phyloP scores from a whole-genome alignment of 2,888 invertebrate species.

The Bimastos eiseni region DNA sequence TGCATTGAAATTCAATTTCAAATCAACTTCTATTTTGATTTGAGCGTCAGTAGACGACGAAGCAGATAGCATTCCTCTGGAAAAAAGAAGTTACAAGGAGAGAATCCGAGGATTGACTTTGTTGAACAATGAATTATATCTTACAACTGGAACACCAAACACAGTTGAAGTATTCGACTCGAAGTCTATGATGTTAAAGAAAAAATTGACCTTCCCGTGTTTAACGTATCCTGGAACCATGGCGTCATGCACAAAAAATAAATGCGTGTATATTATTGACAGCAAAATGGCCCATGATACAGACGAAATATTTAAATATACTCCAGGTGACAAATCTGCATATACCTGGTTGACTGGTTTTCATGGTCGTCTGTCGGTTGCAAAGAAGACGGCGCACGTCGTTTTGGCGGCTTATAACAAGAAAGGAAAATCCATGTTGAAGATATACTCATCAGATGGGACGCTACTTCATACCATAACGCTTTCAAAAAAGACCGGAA shows the following conservation, averaged over 20 bases:
- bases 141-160: not conserved
- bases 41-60: not conserved
- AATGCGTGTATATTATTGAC: not conserved
- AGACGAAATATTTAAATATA: not conserved
- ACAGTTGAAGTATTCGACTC: not conserved
- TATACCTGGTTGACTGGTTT: not conserved
- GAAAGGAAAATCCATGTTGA: not conserved
- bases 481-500: not conserved
- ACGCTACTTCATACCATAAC: not conserved
- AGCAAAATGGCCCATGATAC: not conserved
- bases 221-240: not conserved
- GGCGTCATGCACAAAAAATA: not conserved
- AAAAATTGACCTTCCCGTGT: not conserved
- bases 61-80: not conserved
- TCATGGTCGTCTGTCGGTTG: not conserved
- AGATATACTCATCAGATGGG: not conserved
- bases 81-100: not conserved
- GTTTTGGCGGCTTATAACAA: not conserved
- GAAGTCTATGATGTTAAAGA: not conserved
- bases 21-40: no score
- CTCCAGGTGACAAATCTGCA: not conserved
- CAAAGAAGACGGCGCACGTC: not conserved
- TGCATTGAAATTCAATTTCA: no score
- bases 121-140: not conserved
- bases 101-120: not conserved